Evolutionary conservation across 2,113 vertebrate species (phyloP).

Genomic region (Anoplopoma fimbria): DNA sequence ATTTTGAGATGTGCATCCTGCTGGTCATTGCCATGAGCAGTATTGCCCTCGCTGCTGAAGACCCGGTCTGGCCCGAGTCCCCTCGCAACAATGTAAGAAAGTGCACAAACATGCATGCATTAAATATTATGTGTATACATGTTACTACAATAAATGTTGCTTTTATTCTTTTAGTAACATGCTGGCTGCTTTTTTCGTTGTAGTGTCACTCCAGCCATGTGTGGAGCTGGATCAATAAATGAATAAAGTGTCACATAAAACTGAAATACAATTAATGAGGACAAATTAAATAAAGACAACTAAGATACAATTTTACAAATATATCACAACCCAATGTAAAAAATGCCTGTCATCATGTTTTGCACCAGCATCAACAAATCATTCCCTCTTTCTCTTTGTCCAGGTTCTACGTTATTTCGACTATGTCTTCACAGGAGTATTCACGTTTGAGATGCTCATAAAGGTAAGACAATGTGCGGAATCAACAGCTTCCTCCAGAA

Average conservation of each 20-base stretch:
- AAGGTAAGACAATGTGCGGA: conserved; percentile 83
- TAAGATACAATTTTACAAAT: background rate
- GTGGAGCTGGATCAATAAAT: background rate
- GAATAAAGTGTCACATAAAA: background rate
- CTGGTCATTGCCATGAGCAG: conserved; percentile 96
- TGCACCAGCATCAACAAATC: background rate
- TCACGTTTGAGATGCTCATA: conserved; percentile 97
- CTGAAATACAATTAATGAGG: background rate
- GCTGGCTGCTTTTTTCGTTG: background rate
- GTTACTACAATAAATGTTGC: background rate
- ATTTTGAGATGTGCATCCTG: conserved; percentile 94
- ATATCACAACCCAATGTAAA: background rate
- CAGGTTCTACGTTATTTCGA: conserved; percentile 95
- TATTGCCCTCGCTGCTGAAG: conserved; percentile 93
- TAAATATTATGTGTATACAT: background rate
- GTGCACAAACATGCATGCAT: background rate
- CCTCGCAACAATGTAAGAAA: conserved; percentile 91
- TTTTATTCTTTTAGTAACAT: background rate
- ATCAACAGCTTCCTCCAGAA: background rate
- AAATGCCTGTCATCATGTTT: no score
- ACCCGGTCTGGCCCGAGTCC: conserved; percentile 92
- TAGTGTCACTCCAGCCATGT: background rate
- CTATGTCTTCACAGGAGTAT: conserved; percentile 96
- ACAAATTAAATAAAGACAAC: background rate
- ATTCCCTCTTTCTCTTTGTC: conserved; percentile 30